Conservation (phyloP, 2,797 vertebrate genomes). For the Stomatorhinus walkeri region DNA sequence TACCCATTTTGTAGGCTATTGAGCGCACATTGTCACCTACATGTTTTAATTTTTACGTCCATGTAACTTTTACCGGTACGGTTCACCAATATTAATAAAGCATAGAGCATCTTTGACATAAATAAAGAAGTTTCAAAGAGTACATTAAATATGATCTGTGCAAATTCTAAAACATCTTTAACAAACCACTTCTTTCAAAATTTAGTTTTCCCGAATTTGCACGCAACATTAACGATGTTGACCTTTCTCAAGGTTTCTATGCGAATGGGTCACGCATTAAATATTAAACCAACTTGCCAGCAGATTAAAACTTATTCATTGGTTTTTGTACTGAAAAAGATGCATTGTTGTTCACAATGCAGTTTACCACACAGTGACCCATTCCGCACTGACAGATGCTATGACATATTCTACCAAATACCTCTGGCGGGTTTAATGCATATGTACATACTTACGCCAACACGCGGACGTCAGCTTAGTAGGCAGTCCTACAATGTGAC, state of each 20-base stretch:
- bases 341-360: neutral
- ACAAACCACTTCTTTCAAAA: neutral
- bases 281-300: neutral
- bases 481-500: too few species aligned
- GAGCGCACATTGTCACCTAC: neutral
- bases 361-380: neutral
- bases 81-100: too few species aligned
- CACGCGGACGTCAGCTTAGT: too few species aligned
- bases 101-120: too few species aligned
- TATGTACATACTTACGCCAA: neutral
- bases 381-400: neutral
- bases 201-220: neutral
- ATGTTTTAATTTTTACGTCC: neutral
- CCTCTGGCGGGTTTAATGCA: neutral
- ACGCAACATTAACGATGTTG: neutral
- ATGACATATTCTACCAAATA: neutral
- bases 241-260: neutral
- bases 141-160: neutral
- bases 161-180: neutral
- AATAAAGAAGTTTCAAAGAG: neutral
- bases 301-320: neutral
- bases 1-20: too few species aligned
- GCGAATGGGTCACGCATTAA: neutral
- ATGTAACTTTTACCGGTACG: too few species aligned
- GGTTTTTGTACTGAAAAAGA: neutral